A percentile compares a stretch with the other conserved stretches of the same genome.
Evolutionary conservation across 2,113 vertebrate genomes (phyloP).

Genomic region (Oncorhynchus masou): DNA sequence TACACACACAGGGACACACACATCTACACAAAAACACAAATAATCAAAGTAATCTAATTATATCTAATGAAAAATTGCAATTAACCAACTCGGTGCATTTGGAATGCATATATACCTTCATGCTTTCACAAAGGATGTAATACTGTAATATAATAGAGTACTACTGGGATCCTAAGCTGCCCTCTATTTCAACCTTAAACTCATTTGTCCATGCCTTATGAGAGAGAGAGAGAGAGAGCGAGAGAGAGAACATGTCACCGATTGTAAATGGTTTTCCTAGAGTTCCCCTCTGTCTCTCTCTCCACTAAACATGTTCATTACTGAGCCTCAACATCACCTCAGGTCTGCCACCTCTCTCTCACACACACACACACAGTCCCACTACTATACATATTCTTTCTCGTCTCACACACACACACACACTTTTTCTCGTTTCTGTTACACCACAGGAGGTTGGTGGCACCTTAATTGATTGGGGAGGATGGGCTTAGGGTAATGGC

Average conservation of each 20-base stretch:
- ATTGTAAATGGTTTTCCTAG: no score
- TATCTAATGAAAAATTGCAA: no score
- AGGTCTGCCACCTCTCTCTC: neutral
- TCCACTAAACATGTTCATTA: neutral
- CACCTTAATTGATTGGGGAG: no score
- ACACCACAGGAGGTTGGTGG: neutral
- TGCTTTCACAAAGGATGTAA: no score
- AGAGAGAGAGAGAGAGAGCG: neutral
- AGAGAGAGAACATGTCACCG: no score
- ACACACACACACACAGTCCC: neutral
- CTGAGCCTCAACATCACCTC: neutral
- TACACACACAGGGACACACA: neutral
- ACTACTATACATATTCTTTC: conserved; percentile 8
- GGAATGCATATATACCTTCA: no score
- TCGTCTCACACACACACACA: neutral
- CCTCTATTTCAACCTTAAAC: no score
- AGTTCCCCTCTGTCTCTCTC: neutral
- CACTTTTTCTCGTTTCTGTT: neutral
- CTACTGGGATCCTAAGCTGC: no score
- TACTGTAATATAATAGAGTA: no score
- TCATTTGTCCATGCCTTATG: no score
- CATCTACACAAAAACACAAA: neutral
- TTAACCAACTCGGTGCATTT: no score
- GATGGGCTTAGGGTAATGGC: no score
- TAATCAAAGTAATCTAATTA: neutral